These are phyloP conservation scores for Hyla sarda DNA, from an alignment of 2,113 vertebrate genomes.

Conservation along the genomic window DNA sequence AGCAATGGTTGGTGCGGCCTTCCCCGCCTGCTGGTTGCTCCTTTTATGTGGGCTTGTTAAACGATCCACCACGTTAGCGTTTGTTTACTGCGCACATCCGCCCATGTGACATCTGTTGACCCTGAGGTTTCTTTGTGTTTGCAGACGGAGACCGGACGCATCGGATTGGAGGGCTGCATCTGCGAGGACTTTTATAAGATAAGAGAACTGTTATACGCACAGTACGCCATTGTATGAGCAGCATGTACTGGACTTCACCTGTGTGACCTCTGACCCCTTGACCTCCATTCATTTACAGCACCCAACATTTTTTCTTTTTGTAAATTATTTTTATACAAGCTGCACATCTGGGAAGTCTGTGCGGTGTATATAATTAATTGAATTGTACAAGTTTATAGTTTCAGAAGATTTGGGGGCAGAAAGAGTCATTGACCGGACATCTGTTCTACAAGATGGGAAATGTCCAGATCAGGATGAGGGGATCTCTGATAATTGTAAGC, in stretches of 20 bases:
- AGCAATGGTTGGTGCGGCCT: too few species aligned
- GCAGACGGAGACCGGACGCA: conserved; percentile 97
- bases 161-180: conserved; percentile 95
- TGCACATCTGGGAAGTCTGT: not conserved
- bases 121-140: conserved; percentile 40
- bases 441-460: not conserved
- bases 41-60: too few species aligned
- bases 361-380: not conserved
- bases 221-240: conserved; percentile 92
- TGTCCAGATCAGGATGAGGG: not conserved
- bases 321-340: conserved; percentile 8
- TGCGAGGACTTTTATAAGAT: conserved; percentile 99
- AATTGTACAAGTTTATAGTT: not conserved
- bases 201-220: conserved; percentile 96
- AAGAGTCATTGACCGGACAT: too few species aligned
- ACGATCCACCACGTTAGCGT: too few species aligned
- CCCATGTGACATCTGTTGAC: too few species aligned
- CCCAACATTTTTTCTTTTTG: not conserved
- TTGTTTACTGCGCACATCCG: too few species aligned
- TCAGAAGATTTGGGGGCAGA: not conserved
- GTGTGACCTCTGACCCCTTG: not conserved
- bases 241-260: conserved; percentile 58
- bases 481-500: too few species aligned
- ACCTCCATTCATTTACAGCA: not conserved
- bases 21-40: too few species aligned